Evolutionary conservation across 2,113 vertebrate genomes (phyloP), one percentile per base, ranked within the genome.

Genomic region (Brachyhypopomus gauderio): DNA sequence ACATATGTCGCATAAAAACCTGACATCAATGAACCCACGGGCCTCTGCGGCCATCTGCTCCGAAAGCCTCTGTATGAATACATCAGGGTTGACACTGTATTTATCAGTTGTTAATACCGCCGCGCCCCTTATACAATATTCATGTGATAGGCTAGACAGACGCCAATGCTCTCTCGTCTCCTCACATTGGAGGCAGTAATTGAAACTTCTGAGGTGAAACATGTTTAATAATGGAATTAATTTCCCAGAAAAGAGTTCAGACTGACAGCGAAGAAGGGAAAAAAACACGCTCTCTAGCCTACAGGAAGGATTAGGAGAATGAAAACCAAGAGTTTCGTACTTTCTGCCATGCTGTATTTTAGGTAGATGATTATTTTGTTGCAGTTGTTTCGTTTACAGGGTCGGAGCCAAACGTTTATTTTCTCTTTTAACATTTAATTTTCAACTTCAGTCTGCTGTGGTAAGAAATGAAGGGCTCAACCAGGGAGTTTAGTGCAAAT

Each of bases 191-290:
- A 75, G 67, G 88, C 71, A 75, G 90, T 93, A 92, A 93, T 93
- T 93, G 91, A 93, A 92, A 93, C 92, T 92, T 93, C 89, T 93
- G 91, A 91, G 92, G 91, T 94, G 92, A 89, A 77, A 89, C 91
- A 84, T 94, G 92, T 93, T 91, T 91, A 93, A 92, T 93, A 94
- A 94, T 92, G 91, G 92, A 92, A 92, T 93, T 93, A 91, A 94
- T 94, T 93, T 93, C 87, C 92, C 90, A 85, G 92, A 87, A 93
- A 90, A 92, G 89, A 88, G 88, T 90, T 90, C 87, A 90, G 92
- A 93, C 89, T 92, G 92, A 87, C 89, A 90, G 90, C 82, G 89
- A 59, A 56, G 58, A 60, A 56, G 27, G 1, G 45, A 41, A 41
- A 52, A 70, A 77, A 30, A 79, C 75, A 69, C 48, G 64, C 73